phyloP scores from a whole-genome alignment of 2,888 invertebrate species.

The Salticus scenicus region DNA sequence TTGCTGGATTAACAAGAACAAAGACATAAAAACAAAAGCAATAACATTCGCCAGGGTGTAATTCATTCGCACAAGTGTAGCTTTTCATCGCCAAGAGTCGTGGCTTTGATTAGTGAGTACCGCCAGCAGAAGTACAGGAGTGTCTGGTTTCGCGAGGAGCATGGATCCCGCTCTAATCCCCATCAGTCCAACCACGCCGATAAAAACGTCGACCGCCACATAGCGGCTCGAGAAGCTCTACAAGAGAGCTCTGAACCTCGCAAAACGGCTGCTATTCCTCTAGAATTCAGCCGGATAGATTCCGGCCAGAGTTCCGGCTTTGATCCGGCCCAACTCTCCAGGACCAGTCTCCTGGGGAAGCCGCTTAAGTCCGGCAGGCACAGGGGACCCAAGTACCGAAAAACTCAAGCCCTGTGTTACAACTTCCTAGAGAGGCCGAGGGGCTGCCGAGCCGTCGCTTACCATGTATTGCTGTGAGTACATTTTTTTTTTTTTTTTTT shows the following conservation, averaged over 20 bases:
- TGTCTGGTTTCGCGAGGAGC: constrained; percentile 63
- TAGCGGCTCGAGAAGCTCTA: constrained; percentile 55
- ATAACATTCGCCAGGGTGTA: too few species aligned
- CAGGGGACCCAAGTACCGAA: constrained; percentile 86
- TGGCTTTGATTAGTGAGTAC: constrained; percentile 67
- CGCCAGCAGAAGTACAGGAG: constrained; percentile 56
- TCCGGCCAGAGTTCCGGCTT: constrained; percentile 68
- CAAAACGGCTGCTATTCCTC: constrained; percentile 65
- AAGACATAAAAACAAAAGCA: too few species aligned
- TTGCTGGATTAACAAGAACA: too few species aligned
- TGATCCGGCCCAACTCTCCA: constrained; percentile 77
- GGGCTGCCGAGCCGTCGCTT: constrained; percentile 88
- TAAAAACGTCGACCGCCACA: constrained; percentile 15
- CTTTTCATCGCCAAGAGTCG: constrained; percentile 28
- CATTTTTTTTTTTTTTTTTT: constrained; percentile 2
- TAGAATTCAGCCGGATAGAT: constrained; percentile 72
- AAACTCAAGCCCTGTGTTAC: constrained; percentile 89
- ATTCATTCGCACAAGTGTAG: too few species aligned
- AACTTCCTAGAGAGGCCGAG: constrained; percentile 95
- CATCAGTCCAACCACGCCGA: neutral
- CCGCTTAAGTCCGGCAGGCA: constrained; percentile 90
- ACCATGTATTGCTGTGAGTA: constrained; percentile 95
- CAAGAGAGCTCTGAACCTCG: constrained; percentile 17
- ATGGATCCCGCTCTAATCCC: constrained; percentile 19
- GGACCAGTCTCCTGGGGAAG: constrained; percentile 94